Conservation (phyloP, 2,888 invertebrate species). For the Agrochola macilenta region DNA sequence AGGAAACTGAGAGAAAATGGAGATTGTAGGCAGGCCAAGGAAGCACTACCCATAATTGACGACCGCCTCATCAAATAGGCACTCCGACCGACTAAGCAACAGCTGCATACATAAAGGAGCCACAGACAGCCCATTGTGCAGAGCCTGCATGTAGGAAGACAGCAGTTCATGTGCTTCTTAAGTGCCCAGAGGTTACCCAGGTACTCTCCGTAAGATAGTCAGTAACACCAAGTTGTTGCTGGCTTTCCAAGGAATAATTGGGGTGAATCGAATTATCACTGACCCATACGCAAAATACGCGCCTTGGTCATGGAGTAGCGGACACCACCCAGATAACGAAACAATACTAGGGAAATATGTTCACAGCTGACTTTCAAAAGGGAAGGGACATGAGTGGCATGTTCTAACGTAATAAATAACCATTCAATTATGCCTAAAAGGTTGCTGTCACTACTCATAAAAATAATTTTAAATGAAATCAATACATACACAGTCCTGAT, state of each 20-base stretch:
- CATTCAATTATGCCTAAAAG: neutral
- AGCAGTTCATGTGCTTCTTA: neutral
- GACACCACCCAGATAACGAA: neutral
- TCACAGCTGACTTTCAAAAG: neutral
- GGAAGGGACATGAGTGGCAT: neutral
- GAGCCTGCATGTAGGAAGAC: neutral
- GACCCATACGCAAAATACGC: neutral
- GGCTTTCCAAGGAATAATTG: neutral
- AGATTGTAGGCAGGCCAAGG: neutral
- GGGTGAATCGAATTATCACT: neutral
- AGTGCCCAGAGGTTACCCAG: neutral
- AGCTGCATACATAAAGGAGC: neutral
- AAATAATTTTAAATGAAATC: constrained; percentile 8
- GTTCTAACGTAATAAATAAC: neutral
- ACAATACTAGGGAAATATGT: neutral
- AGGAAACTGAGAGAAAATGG: neutral
- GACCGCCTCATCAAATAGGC: neutral
- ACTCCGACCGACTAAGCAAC: neutral
- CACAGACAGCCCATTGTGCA: too few relatives aligned
- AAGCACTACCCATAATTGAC: neutral
- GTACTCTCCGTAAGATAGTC: neutral
- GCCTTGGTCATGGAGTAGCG: neutral
- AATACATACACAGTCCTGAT: constrained; percentile 33
- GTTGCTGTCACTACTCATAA: neutral
- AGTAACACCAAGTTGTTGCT: neutral